These are phyloP conservation scores for Thermophis baileyi DNA, from an alignment of 2,113 vertebrate genomes.

Conservation along the genomic window DNA sequence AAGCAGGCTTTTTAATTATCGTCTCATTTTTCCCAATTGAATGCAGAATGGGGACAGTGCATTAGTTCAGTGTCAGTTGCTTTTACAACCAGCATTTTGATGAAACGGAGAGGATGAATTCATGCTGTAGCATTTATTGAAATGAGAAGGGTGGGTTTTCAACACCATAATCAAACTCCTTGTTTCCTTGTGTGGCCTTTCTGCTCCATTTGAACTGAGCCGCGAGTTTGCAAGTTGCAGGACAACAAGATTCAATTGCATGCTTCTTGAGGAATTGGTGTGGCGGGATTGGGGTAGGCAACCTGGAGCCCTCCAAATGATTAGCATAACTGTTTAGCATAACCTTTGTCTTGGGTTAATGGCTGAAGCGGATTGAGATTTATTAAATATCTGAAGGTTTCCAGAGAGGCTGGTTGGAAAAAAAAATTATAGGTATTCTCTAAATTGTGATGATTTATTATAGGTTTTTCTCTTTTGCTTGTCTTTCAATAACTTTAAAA, in stretches of 20 bases:
- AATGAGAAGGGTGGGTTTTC: background rate
- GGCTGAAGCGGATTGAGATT: background rate
- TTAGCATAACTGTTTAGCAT: background rate
- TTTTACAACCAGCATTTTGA: background rate
- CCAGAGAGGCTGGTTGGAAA: background rate
- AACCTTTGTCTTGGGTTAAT: background rate
- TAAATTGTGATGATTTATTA: background rate
- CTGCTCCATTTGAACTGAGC: background rate
- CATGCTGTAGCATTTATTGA: conserved; percentile 16
- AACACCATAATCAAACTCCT: conserved; percentile 14
- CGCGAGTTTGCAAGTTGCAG: background rate
- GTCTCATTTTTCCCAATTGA: conserved; percentile 26
- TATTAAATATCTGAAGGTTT: background rate
- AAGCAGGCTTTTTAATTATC: conserved; percentile 39
- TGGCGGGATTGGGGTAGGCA: background rate
- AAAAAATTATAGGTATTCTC: no score
- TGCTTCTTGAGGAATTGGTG: background rate
- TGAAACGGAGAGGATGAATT: background rate
- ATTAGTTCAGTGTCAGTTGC: conserved; percentile 21
- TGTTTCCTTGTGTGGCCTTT: conserved; percentile 8
- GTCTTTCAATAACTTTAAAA: background rate
- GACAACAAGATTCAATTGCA: background rate
- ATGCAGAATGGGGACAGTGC: conserved; percentile 1
- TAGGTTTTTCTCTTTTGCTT: background rate
- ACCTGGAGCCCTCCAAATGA: background rate